Evolutionary conservation across 2,113 vertebrate species (phyloP).

Genomic region (Pontoporia blainvillei): DNA sequence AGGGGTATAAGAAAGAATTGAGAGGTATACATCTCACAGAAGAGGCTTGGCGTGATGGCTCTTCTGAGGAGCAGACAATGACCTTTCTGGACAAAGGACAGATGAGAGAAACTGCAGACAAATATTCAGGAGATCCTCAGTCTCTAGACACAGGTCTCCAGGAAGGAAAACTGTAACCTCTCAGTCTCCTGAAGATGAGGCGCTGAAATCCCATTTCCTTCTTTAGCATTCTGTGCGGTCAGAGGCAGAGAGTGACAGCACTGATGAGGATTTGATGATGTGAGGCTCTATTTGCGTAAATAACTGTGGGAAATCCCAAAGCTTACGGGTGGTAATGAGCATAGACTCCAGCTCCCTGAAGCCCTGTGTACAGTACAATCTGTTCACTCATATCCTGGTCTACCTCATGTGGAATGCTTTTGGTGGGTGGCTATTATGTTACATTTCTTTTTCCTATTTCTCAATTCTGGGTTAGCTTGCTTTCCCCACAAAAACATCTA

Average conservation of each 20-base stretch:
- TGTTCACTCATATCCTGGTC: neutral
- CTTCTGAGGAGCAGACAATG: neutral
- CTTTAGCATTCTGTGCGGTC: neutral
- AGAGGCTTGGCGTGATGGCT: neutral
- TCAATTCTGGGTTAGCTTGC: neutral
- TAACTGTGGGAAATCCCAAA: conserved; percentile 3
- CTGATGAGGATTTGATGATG: conserved; percentile 14
- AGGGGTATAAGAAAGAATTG: neutral
- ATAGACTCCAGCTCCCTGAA: neutral
- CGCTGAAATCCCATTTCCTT: neutral
- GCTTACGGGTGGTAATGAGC: neutral
- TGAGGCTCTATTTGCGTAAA: neutral
- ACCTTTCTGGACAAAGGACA: neutral
- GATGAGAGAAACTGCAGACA: neutral
- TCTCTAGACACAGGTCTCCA: neutral
- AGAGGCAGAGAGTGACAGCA: neutral
- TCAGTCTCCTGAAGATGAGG: neutral
- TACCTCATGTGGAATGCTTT: neutral
- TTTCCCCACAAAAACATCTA: neutral
- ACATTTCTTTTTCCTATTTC: neutral
- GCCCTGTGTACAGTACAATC: neutral
- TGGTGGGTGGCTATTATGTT: neutral
- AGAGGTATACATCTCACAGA: neutral
- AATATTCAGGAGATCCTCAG: neutral
- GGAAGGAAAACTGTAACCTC: neutral